phyloP scores from a whole-genome alignment of 2,888 invertebrate genomes.

The Meandrusa payeni region DNA sequence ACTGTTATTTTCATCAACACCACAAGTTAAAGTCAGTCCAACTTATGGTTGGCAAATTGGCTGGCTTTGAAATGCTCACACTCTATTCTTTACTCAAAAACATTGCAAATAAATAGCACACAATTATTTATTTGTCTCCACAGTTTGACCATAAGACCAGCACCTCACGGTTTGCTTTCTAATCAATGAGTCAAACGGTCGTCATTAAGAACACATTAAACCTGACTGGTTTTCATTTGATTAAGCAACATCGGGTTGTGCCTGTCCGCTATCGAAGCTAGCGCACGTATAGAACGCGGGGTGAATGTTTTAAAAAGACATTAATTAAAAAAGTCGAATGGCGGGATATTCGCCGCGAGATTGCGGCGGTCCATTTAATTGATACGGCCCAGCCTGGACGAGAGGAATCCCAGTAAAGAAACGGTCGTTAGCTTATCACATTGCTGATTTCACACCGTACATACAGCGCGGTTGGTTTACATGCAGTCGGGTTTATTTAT shows the following conservation, averaged over 20 bases:
- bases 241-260: background rate
- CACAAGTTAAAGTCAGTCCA: too few species aligned
- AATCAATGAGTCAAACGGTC: background rate
- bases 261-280: conserved; percentile 1
- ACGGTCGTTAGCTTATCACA: conserved; percentile 75
- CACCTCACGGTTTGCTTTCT: background rate
- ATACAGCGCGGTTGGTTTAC: conserved; percentile 37
- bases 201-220: background rate
- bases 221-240: conserved; percentile 1
- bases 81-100: too few species aligned
- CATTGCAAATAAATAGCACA: too few species aligned
- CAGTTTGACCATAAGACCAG: too few species aligned
- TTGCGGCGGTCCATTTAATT: conserved; percentile 67
- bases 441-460: conserved; percentile 65
- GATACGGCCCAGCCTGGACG: conserved; percentile 51
- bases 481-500: conserved; percentile 34
- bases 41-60: too few species aligned
- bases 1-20: too few species aligned
- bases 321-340: conserved; percentile 43
- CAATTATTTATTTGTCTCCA: too few species aligned
- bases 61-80: too few species aligned
- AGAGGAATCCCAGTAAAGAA: conserved; percentile 56
- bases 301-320: conserved; percentile 32
- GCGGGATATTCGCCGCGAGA: conserved; percentile 46
- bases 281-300: conserved; percentile 11